Conservation (phyloP, 2,113 vertebrate genomes). For the Cyanoderma ruficeps region DNA sequence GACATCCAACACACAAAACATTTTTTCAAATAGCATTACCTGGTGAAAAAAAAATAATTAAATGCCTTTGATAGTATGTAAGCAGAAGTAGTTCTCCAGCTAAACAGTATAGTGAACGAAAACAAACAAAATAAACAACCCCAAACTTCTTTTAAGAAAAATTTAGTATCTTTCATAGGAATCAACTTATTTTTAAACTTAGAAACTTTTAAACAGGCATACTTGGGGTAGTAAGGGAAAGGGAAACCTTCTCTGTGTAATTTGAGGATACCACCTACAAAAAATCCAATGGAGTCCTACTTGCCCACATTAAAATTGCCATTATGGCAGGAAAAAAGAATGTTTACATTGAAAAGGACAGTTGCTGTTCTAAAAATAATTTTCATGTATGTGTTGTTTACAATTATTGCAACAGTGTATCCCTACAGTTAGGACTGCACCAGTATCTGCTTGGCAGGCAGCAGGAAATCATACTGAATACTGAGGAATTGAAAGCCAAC, state of each 20-base stretch:
- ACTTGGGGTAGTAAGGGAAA: neutral
- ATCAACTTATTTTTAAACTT: neutral
- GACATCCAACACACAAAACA: neutral
- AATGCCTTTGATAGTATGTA: neutral
- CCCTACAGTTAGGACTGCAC: neutral
- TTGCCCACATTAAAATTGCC: neutral
- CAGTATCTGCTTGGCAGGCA: conserved; percentile 1
- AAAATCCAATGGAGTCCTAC: neutral
- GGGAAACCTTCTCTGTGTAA: neutral
- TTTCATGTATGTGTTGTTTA: neutral
- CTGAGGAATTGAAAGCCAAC: neutral
- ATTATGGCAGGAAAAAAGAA: neutral
- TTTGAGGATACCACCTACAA: conserved; percentile 35
- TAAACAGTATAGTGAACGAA: neutral
- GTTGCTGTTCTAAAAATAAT: conserved; percentile 35
- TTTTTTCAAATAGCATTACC: neutral
- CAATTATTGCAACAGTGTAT: conserved; percentile 10
- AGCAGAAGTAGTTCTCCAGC: neutral
- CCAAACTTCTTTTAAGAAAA: neutral
- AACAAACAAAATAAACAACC: neutral
- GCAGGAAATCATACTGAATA: neutral
- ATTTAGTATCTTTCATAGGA: neutral
- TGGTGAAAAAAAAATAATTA: neutral
- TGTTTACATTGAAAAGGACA: neutral
- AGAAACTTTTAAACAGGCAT: neutral